Evolutionary conservation across 2,797 vertebrate species (phyloP), one percentile per base, ranked within the genome.

Genomic region (Cephalopachus bancanus): DNA sequence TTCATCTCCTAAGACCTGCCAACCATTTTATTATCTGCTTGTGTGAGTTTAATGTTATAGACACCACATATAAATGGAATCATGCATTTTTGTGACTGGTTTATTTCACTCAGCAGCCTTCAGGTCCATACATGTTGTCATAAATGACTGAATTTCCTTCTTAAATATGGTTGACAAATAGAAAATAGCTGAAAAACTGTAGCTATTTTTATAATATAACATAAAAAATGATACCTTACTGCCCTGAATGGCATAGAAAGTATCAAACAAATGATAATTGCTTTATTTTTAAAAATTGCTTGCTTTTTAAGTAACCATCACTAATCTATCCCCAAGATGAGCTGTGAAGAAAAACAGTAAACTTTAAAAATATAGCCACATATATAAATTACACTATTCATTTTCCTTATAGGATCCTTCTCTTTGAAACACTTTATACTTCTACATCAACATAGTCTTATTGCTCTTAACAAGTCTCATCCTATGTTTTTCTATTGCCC

Each of bases 291-390:
- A 51, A 16, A 89, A 51, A 59, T 30, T 49, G 4, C 28, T 83
- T 87, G 5, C 5, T 75, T 96, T 96, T 90, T 60, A 84, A 81
- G 92, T 95, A 76, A 3, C 7, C 57, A 20, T 76, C 33, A 33
- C 2, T 64, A 71, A 33, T 87, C 80, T 22, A 90, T 74, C 14
- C 7, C 10, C 10, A 78, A 57, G 10, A 75, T 65, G 44, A 65
- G 5, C 67, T 91, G 4, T 44, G 28, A 49, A 94, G 30, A 76
- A 37, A 69, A 87, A 33, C 11, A 75, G 3, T 71, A 24, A 55
- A 71, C 3, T 93, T 95, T 93, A 59, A 62, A 33, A 37, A 37
- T 79, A 64, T 78, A 51, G 7, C 15, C 12, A 57, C 6, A 17
- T 65, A 89, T 19, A 20, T 28, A 19, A 75, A 17, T 85, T 86